phyloP scores from a whole-genome alignment of 2,888 invertebrate genomes.

The Drosophila gaucha region DNA sequence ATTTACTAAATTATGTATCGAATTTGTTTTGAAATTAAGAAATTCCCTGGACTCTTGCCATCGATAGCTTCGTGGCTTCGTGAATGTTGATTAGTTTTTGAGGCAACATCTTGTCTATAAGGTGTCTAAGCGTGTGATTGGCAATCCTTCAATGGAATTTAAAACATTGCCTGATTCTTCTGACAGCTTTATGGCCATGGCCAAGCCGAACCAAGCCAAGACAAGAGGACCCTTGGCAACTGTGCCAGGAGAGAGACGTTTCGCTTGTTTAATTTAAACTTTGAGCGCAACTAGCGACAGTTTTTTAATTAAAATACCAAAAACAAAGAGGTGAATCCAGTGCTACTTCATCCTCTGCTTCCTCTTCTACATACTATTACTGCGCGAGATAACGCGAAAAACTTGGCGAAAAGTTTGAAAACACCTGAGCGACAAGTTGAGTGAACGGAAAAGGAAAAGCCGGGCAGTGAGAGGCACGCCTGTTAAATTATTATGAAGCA shows the following conservation, averaged over 20 bases:
- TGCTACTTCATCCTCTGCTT: slow-evolving; percentile 10
- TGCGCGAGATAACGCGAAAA: slow-evolving; percentile 62
- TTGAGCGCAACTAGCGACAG: slow-evolving; percentile 76
- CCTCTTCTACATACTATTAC: slow-evolving; percentile 11
- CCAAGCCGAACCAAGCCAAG: slow-evolving; percentile 16
- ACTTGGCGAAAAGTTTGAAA: slow-evolving; percentile 71
- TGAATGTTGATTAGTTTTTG: slow-evolving; percentile 35
- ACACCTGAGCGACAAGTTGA: slow-evolving; percentile 54
- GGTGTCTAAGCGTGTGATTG: slow-evolving; percentile 3
- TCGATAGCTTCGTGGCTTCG: slow-evolving; percentile 3
- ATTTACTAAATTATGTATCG: background rate
- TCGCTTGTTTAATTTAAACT: slow-evolving; percentile 76
- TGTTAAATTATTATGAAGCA: slow-evolving; percentile 78
- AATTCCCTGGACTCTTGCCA: background rate
- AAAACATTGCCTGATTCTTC: slow-evolving; percentile 25
- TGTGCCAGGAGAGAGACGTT: slow-evolving; percentile 24
- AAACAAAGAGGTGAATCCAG: slow-evolving; percentile 66
- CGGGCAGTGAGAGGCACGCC: slow-evolving; percentile 26
- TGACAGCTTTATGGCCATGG: slow-evolving; percentile 48
- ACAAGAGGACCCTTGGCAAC: slow-evolving; percentile 26
- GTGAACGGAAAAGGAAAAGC: background rate
- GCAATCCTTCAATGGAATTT: slow-evolving; percentile 44
- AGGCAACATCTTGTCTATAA: background rate
- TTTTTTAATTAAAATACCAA: slow-evolving; percentile 81
- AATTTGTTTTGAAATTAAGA: no score